A percentile compares a stretch with the other conserved stretches of the same genome.
These are phyloP conservation scores for Mesocentrotus franciscanus DNA, from an alignment of 53 echinoderm and acorn worm genomes.

Conservation along the genomic window DNA sequence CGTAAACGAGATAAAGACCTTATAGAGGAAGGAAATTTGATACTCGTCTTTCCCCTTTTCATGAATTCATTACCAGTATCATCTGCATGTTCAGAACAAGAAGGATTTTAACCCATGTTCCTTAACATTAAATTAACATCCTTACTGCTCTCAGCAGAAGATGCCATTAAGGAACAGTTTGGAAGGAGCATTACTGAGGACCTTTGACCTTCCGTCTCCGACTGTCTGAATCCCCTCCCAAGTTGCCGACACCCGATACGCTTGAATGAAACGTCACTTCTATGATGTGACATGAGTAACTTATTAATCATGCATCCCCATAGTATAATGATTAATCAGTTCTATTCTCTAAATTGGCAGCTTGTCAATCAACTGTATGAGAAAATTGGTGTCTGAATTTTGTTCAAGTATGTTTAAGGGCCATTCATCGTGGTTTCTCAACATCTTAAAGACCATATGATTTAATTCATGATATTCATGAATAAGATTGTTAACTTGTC, in stretches of 20 bases:
- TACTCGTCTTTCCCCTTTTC: background rate
- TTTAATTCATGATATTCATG: constrained; percentile 32
- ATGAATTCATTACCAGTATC: background rate
- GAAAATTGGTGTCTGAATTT: constrained; percentile 41
- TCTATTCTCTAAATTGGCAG: background rate
- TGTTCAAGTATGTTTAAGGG: constrained; percentile 15
- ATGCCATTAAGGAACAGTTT: background rate
- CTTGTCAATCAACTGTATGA: constrained; percentile 36
- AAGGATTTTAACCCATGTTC: background rate
- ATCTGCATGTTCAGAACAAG: background rate
- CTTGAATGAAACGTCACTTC: constrained; percentile 37
- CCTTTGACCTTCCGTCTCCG: constrained; percentile 3
- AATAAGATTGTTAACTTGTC: constrained; percentile 2
- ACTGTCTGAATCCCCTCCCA: constrained; percentile 45
- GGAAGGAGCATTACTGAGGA: background rate
- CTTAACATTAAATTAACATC: background rate
- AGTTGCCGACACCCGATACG: background rate
- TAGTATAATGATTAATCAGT: constrained; percentile 46
- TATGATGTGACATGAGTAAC: constrained; percentile 26
- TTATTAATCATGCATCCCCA: constrained; percentile 50
- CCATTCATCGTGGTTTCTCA: background rate
- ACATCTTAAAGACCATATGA: background rate
- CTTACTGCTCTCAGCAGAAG: background rate
- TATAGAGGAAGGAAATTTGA: constrained; percentile 18
- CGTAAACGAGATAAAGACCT: background rate